Percentiles rank a stretch among this genome's conserved stretches.
Conservation (phyloP, 2,888 invertebrate species). For the Drosophila recens region DNA sequence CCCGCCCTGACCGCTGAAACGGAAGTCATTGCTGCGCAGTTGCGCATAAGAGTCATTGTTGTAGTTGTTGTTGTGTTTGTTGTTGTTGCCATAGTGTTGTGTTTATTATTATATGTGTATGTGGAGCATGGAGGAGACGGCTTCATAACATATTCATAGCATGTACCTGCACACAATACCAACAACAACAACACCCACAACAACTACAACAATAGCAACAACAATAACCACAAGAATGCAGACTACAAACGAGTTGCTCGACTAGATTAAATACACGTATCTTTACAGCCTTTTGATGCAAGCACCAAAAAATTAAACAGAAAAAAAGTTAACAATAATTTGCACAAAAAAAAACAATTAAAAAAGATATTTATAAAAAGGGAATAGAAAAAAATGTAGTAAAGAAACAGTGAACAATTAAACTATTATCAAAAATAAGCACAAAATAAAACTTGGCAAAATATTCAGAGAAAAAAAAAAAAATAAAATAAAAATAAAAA, state of each 20-base stretch:
- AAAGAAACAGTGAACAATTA: no score
- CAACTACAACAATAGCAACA: constrained; percentile 1
- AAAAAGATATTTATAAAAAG: background rate
- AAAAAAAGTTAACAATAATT: background rate
- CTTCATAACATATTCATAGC: constrained; percentile 77
- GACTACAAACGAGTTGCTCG: background rate
- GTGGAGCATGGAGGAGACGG: constrained; percentile 50
- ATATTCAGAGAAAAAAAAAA: no score
- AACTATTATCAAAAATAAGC: no score
- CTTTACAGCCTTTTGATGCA: background rate
- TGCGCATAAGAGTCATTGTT: constrained; percentile 61
- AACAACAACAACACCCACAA: constrained; percentile 29
- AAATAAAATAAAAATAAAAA: no score
- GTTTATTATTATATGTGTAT: constrained; percentile 53
- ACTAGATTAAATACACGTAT: background rate
- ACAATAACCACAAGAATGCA: background rate
- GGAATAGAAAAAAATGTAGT: no score
- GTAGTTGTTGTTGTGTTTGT: constrained; percentile 22
- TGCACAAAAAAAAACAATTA: background rate
- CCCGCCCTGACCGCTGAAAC: constrained; percentile 31
- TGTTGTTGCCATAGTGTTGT: constrained; percentile 45
- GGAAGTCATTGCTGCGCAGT: constrained; percentile 75
- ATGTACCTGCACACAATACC: constrained; percentile 59
- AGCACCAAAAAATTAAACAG: background rate
- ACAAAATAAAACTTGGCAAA: no score